These are phyloP conservation scores for Pelobates fuscus DNA, from an alignment of 2,113 vertebrate species.

Conservation along the genomic window DNA sequence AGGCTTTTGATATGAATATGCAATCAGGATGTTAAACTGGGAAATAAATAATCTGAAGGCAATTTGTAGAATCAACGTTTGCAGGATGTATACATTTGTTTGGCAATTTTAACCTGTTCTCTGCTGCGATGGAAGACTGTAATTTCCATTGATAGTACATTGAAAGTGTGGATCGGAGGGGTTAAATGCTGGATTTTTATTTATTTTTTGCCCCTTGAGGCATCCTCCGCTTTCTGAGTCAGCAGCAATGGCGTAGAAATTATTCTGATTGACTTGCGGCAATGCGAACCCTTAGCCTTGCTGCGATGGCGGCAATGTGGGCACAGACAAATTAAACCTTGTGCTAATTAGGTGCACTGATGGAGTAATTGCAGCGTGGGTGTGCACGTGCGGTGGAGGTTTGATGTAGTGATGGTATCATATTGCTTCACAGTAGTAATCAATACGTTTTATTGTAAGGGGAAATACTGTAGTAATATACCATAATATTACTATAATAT, in stretches of 20 bases:
- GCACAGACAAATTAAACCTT: too few relatives aligned
- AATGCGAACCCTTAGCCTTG: constrained; percentile 13
- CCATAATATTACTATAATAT: too few relatives aligned
- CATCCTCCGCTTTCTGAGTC: constrained; percentile 25
- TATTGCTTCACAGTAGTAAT: too few relatives aligned
- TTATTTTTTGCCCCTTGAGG: background rate
- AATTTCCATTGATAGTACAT: too few relatives aligned
- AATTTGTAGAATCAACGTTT: background rate
- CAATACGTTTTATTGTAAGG: too few relatives aligned
- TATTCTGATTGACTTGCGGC: constrained; percentile 11
- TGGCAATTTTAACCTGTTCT: constrained; percentile 8
- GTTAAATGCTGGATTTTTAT: background rate
- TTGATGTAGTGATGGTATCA: background rate
- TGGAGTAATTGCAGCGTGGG: background rate
- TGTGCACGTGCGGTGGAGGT: background rate
- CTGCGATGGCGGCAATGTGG: background rate
- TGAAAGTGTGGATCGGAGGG: background rate
- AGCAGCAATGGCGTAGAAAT: constrained; percentile 4
- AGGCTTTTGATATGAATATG: constrained; percentile 25
- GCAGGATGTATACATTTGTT: background rate
- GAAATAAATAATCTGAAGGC: background rate
- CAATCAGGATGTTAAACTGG: constrained; percentile 10
- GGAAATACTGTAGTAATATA: too few relatives aligned
- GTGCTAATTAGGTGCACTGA: background rate
- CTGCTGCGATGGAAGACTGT: too few relatives aligned